These are phyloP conservation scores for Macrosiphum euphorbiae DNA, from an alignment of 2,888 invertebrate genomes.

Conservation along the genomic window DNA sequence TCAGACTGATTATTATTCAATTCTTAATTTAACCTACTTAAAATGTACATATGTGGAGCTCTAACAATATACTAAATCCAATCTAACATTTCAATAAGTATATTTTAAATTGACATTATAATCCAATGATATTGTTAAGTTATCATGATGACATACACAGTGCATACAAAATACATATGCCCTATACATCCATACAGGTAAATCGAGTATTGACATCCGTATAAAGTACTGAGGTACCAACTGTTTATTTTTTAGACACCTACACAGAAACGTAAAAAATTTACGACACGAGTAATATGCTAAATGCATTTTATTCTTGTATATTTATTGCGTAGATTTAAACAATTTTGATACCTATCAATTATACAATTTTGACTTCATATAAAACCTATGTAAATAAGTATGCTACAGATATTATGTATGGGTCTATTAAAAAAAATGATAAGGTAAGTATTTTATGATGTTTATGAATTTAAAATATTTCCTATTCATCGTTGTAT, in stretches of 20 bases:
- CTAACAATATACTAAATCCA: background rate
- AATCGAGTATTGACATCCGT: background rate
- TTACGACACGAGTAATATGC: background rate
- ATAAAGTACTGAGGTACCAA: background rate
- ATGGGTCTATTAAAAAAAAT: background rate
- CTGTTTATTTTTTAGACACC: background rate
- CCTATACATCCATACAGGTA: background rate
- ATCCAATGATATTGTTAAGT: background rate
- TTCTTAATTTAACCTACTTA: background rate
- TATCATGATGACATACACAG: slow-evolving; percentile 22
- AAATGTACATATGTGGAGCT: background rate
- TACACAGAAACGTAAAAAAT: background rate
- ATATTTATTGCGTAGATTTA: background rate
- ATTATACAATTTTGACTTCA: background rate
- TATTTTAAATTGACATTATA: background rate
- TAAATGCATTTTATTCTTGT: background rate
- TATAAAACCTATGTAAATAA: background rate
- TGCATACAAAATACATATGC: background rate
- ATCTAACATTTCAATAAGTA: background rate
- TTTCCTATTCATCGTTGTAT: background rate
- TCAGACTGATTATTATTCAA: background rate
- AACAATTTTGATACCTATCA: background rate
- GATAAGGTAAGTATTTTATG: background rate
- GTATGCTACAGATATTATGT: background rate
- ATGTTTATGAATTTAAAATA: background rate